Evolutionary conservation across 2,797 vertebrate species (phyloP), one percentile per base, ranked within the genome.

Genomic region (Glyptemys insculpta): DNA sequence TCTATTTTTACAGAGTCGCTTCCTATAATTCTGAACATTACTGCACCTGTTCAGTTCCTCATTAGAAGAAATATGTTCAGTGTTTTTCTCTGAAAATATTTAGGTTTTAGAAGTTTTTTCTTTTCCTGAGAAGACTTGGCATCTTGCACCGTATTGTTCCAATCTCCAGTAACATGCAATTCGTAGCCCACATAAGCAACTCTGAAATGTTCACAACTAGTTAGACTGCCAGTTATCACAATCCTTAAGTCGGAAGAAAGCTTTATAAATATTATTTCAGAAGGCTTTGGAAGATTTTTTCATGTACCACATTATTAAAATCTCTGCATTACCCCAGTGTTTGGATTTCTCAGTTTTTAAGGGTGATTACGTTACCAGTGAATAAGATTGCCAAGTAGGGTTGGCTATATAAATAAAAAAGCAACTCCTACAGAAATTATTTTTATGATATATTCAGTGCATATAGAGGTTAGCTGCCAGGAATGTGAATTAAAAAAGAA

Each of bases 401-500:
- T 25, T 53, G 74, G 54, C 54, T 10, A 78, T 23, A 62, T 59
- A 78, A 72, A 82, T 81, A 29, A 34, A 56, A 18, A 83, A 83
- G 29, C 4, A 0, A 14, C 85, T 47, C 12, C 49, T 21, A 0
- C 34, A 52, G 7, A 83, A 44, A n/a, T 2, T 25, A 10, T 7
- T 9, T 10, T 57, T 21, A 3, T 65, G 65, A 54, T 34, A 1
- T 12, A 3, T n/a, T 23, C 27, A 7, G 8, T 12, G 25, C 41
- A 37, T 59, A 0, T 14, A 8, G 5, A 3, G n/a, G 31, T 44
- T 83, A 59, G 2, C 3, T 12, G 29, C 29, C 57, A 57, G 78
- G 83, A 78, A 59, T 88, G 37, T 82, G 92, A 91, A 92, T 93
- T 65, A 44, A 74, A 85, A 91, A 90, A 29, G 90, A 80, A 57